Conservation (phyloP, 2,113 vertebrate species). For the Pimephales promelas region DNA sequence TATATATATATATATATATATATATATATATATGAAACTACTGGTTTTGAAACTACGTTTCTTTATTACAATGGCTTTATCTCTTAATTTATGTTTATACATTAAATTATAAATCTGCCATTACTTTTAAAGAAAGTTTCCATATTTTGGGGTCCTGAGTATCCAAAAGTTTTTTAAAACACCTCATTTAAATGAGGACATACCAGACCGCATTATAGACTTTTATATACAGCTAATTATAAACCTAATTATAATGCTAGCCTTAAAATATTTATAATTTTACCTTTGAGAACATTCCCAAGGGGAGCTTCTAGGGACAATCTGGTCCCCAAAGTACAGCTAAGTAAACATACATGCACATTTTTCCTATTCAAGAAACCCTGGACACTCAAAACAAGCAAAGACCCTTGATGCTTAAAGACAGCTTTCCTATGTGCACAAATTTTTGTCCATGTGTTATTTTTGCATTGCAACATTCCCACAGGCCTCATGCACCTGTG, state of each 20-base stretch:
- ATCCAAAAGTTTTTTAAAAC: too few relatives aligned
- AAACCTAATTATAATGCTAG: not conserved
- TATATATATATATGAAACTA: too few relatives aligned
- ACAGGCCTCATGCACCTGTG: constrained; percentile 30
- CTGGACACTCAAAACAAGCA: not conserved
- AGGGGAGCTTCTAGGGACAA: not conserved
- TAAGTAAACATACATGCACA: not conserved
- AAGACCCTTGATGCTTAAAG: constrained; percentile 8
- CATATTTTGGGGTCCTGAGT: too few relatives aligned
- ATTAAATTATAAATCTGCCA: not conserved
- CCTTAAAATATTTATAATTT: not conserved
- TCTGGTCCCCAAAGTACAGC: not conserved
- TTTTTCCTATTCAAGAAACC: not conserved
- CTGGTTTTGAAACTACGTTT: too few relatives aligned
- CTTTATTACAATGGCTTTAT: too few relatives aligned
- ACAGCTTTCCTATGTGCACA: constrained; percentile 6
- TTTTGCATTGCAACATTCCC: constrained; percentile 40
- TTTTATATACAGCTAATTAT: too few relatives aligned
- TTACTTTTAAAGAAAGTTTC: not conserved
- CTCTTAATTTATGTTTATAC: not conserved
- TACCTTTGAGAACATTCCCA: constrained; percentile 13
- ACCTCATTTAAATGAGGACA: too few relatives aligned
- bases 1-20: too few relatives aligned
- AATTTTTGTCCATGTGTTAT: constrained; percentile 50
- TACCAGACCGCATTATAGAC: too few relatives aligned